Evolutionary conservation across 2,113 vertebrate genomes (phyloP).

Genomic region (Strix aluco): DNA sequence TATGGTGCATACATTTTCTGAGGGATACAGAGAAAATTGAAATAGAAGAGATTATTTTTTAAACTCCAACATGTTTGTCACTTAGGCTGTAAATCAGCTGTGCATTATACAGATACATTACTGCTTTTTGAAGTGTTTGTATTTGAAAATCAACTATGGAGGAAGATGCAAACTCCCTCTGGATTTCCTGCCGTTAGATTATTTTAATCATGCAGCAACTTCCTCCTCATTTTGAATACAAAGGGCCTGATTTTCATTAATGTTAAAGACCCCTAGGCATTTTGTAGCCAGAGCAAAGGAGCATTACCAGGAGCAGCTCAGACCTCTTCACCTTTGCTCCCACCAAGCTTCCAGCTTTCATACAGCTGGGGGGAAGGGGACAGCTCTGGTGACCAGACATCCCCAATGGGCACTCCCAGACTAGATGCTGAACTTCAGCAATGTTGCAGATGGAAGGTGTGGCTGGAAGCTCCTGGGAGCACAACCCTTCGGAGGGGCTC

Average conservation of each 20-base stretch:
- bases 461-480: neutral
- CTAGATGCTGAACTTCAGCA: neutral
- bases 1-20: neutral
- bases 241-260: neutral
- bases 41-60: constrained; percentile 13
- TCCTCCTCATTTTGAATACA: neutral
- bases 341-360: neutral
- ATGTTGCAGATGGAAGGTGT: neutral
- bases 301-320: neutral
- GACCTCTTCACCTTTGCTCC: neutral
- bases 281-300: neutral
- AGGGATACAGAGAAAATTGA: neutral
- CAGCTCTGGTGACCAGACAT: neutral
- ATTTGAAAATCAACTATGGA: neutral
- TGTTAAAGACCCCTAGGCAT: neutral
- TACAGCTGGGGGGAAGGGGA: neutral
- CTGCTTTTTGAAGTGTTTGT: neutral
- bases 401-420: neutral
- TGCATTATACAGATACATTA: neutral
- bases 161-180: neutral
- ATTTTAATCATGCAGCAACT: constrained; percentile 6
- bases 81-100: neutral
- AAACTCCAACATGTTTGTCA: neutral
- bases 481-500: neutral
- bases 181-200: neutral